A percentile compares a stretch with the other conserved stretches of the same genome.
These are phyloP conservation scores for Cynopterus brachyotis DNA, from an alignment of 2,113 vertebrate species.

Conservation along the genomic window DNA sequence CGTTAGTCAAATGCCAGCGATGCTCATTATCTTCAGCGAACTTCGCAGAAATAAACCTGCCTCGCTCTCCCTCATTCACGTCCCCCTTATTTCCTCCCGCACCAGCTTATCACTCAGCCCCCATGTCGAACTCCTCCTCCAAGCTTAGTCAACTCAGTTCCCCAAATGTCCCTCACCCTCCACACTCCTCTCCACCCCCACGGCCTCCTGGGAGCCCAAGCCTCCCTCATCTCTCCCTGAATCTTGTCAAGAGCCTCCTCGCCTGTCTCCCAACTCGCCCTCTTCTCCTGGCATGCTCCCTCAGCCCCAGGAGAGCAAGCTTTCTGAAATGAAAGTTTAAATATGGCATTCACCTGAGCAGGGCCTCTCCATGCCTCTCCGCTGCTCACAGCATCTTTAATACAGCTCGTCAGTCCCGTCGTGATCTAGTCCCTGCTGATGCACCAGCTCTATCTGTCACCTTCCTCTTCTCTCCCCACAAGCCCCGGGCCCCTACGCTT, in stretches of 20 bases:
- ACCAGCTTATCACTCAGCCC: background rate
- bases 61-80: background rate
- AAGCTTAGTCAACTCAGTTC: background rate
- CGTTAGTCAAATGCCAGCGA: conserved; percentile 77
- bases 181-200: background rate
- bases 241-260: background rate
- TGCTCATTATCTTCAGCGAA: conserved; percentile 69
- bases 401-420: accelerated
- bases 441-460: background rate
- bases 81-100: background rate
- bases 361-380: accelerated
- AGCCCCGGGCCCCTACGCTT: background rate
- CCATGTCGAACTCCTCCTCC: background rate
- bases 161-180: background rate
- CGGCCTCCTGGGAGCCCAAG: background rate
- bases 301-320: background rate
- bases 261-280: background rate
- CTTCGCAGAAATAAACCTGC: conserved; percentile 30
- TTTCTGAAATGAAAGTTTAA: background rate
- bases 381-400: background rate
- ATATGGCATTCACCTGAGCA: accelerated
- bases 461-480: too few species aligned
- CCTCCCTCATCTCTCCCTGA: background rate
- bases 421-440: background rate
- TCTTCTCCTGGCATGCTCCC: background rate